Evolutionary conservation across 2,888 invertebrate species (phyloP), one percentile per base, ranked within the genome.

Genomic region (Cosmia pyralina): DNA sequence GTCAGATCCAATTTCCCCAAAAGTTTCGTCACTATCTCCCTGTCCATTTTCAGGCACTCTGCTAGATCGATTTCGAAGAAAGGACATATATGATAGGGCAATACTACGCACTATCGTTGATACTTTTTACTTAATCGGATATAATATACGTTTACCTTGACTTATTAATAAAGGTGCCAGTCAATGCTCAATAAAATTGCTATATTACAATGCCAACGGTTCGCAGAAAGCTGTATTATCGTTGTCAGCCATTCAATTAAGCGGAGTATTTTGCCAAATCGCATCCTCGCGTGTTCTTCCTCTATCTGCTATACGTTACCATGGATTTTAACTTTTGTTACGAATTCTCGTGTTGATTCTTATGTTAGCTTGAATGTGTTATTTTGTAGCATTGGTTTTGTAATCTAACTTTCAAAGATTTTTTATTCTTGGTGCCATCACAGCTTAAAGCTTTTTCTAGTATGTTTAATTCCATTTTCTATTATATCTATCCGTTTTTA

Each of bases 241-340:
- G 72, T 77, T 77, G 72, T 77, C 79, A 72, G 65, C 69, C 57
- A 77, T 81, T 75, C 69, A 62, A 79, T 77, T 79, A 67, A 72
- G 63, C 50, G 22, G 13, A 62, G 55, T 70, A 62, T 73, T 67
- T 68, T 22, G 44, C 72, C 66, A 84, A 84, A 86, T 80, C 60
- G 62, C 50, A 68, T 44, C 53, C 52, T 85, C 59, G 84, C 86
- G 82, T 84, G 86, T 80, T 76, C 38, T 22, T 53, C 13, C 60
- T 22, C 75, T 28, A 72, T 69, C 65, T 15, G 19, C 11, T 62
- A 38, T 60, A 59, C 41, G 44, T 77, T 67, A 17, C 28, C 13
- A 53, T 63, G 41, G 57, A 62, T 69, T 67, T 76, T 75, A 64
- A 62, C 46, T 72, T 74, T 52, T 73, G 52, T 72, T 62, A 34